A percentile compares a stretch with the other conserved stretches of the same genome.
These are phyloP conservation scores for Donacobius atricapilla DNA, from an alignment of 2,113 vertebrate genomes.

Conservation along the genomic window DNA sequence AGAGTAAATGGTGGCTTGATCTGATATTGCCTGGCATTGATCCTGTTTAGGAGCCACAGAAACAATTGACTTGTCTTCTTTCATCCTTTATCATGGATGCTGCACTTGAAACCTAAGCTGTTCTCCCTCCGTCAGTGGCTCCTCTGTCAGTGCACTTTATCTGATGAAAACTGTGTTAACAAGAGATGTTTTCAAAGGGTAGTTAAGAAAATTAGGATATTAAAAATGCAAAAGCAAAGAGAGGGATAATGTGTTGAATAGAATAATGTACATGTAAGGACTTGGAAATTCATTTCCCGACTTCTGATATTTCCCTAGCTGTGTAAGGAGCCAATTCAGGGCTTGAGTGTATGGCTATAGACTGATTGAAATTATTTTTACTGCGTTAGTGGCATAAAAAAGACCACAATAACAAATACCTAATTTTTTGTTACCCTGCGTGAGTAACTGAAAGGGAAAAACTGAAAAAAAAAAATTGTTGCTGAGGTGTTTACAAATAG, in stretches of 20 bases:
- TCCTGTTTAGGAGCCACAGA: background rate
- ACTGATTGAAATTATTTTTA: background rate
- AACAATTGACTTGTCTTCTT: background rate
- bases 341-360: background rate
- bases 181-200: background rate
- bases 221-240: background rate
- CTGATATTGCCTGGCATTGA: background rate
- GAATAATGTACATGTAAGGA: background rate
- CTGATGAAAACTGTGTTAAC: background rate
- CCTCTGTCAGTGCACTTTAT: background rate
- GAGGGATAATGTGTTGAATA: background rate
- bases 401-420: background rate
- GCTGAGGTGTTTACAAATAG: background rate
- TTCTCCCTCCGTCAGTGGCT: background rate
- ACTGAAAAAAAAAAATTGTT: background rate
- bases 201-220: background rate
- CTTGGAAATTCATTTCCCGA: background rate
- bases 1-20: background rate
- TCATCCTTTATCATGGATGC: background rate
- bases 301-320: background rate
- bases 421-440: background rate
- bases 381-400: background rate
- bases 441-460: background rate
- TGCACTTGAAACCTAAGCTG: background rate
- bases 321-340: background rate